Percentiles rank a stretch among this genome's conserved stretches.
phyloP scores from a whole-genome alignment of 2,797 vertebrate species.

The Lemur catta region DNA sequence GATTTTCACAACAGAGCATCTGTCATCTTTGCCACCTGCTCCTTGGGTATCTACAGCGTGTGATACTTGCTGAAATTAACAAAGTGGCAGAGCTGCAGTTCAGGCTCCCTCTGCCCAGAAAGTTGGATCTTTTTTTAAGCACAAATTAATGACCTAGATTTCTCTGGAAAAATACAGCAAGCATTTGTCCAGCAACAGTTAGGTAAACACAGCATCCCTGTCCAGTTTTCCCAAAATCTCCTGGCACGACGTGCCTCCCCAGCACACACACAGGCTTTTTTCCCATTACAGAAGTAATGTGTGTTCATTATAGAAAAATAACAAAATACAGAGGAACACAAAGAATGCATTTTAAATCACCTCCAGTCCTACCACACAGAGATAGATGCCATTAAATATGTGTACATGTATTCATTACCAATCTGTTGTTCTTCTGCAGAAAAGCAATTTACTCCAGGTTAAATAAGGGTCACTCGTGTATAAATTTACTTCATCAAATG shows the following conservation, averaged over 20 bases:
- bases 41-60: neutral
- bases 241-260: neutral
- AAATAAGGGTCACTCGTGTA: neutral
- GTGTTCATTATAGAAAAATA: neutral
- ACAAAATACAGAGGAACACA: neutral
- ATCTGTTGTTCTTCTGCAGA: neutral
- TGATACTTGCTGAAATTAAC: neutral
- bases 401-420: neutral
- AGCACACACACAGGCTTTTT: neutral
- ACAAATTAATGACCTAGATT: neutral
- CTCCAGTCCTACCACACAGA: neutral
- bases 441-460: neutral
- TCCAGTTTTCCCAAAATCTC: neutral
- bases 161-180: neutral
- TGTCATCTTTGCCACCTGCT: no score
- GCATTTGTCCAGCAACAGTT: neutral
- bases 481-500: neutral
- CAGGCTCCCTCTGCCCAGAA: neutral
- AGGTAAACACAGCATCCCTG: neutral
- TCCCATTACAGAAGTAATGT: neutral
- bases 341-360: neutral
- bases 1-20: neutral
- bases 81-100: neutral
- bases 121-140: neutral
- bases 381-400: neutral